phyloP scores from a whole-genome alignment of 2,888 invertebrate species.

The Phymatocera aterrima region DNA sequence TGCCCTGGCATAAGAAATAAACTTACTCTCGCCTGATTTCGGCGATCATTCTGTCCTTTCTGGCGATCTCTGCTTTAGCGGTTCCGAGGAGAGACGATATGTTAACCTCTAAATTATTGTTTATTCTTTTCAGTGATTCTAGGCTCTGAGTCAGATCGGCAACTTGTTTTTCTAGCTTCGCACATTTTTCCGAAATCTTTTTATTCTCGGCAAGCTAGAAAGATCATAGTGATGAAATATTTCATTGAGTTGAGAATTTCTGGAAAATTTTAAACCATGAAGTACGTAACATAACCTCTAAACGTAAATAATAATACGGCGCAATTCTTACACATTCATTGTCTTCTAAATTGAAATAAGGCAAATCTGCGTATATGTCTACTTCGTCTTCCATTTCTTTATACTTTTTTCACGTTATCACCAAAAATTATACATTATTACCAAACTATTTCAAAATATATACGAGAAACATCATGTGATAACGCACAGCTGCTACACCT shows the following conservation, averaged over 20 bases:
- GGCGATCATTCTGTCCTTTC: conserved; percentile 75
- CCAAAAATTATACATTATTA: not conserved
- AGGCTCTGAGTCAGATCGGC: conserved; percentile 59
- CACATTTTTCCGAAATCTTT: conserved; percentile 55
- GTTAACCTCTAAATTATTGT: conserved; percentile 71
- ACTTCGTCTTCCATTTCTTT: conserved; percentile 61
- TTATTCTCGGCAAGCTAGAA: conserved; percentile 66
- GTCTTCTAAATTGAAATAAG: conserved; percentile 56
- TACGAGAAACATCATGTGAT: conserved; percentile 17
- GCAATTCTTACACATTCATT: conserved; percentile 48
- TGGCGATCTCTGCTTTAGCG: conserved; percentile 74
- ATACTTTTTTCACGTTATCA: not conserved
- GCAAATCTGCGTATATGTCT: conserved; percentile 73
- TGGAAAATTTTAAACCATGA: conserved; percentile 47
- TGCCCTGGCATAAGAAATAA: not conserved
- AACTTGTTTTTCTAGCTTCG: conserved; percentile 60
- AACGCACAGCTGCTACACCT: conserved; percentile 12
- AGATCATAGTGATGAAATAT: conserved; percentile 30
- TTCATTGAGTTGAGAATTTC: not conserved
- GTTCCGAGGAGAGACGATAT: conserved; percentile 75
- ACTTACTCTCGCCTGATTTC: conserved; percentile 73
- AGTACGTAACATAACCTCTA: conserved; percentile 51
- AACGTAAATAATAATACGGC: not conserved
- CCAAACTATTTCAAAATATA: not conserved
- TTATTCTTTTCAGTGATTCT: conserved; percentile 60